Evolutionary conservation across 2,113 vertebrate genomes (phyloP).

Genomic region (Dromaius novaehollandiae): DNA sequence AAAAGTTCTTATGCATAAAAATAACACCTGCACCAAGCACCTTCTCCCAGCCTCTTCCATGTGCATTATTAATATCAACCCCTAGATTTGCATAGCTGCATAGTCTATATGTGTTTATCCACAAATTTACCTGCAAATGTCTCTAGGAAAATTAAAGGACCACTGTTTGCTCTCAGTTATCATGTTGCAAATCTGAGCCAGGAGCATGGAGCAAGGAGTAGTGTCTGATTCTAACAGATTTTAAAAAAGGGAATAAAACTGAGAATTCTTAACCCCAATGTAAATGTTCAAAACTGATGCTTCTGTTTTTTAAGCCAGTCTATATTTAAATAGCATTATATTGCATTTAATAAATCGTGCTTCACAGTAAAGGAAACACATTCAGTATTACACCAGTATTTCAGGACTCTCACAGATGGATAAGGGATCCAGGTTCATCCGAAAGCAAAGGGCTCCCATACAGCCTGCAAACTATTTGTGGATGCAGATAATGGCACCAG

Average conservation of each 20-base stretch:
- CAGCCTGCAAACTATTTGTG: neutral
- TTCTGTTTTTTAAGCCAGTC: neutral
- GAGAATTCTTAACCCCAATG: neutral
- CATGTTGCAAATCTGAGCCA: neutral
- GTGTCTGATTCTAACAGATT: neutral
- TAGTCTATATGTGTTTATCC: neutral
- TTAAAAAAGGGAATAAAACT: neutral
- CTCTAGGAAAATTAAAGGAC: neutral
- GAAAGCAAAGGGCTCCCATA: neutral
- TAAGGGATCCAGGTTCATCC: neutral
- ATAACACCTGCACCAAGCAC: neutral
- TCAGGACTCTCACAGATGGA: neutral
- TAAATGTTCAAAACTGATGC: neutral
- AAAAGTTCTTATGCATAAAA: slow-evolving; percentile 15
- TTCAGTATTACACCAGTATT: neutral
- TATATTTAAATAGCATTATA: neutral
- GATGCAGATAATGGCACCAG: neutral
- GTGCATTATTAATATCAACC: neutral
- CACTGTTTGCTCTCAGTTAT: neutral
- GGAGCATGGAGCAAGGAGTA: rapidly evolving
- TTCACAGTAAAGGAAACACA: neutral
- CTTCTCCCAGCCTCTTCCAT: neutral
- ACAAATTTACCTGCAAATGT: neutral
- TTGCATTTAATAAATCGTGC: neutral
- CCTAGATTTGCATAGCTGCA: neutral